Base-by-base conservation (phyloP, 1,140 invertebrate genomes). In the Caerostris extrusa region DNA sequence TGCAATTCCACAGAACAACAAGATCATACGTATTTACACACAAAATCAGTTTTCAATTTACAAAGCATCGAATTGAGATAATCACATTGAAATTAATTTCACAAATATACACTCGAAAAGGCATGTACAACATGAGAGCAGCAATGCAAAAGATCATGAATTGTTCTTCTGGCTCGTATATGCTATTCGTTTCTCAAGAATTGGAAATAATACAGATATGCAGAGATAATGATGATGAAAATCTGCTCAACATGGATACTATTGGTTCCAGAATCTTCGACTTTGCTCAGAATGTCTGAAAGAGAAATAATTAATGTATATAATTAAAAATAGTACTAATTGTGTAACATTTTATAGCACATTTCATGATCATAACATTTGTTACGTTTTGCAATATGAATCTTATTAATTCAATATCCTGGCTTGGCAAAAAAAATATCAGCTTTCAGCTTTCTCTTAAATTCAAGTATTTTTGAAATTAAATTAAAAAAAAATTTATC, bases 51-150 rank as follows among this genome's bases (percentile, higher is more conserved):
- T 83, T 57, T 56, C 14, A 19, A 83, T 83, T 83, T 83, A 83
- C 82, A 83, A 57, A 83, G 56, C 82, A 57, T 83, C 17, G 8
- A 83, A 83, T 83, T 17, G 7, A 50, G 71, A 77, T 64, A 34
- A 14, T 10, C 17, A 77, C 17, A 19, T n/a, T 83, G 56, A 83
- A 19, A 83, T 53, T 56, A 34, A 83, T 57, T 83, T 58, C 14
- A 58, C 57, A 83, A 83, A 58, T 83, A 58, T 83, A 50, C 57
- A 64, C 5, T 71, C 57, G 64, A 77, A 60, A 90, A 90, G 88
- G 88, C 88, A 90, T 90, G 7, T 90, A 90, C 88, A 90, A 14
- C 50, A 77, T 90, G 53, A 57, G 19, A 58, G 88, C 88, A 90
- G 67, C 64, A 77, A 77, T 90, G 88, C 88, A 90, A 19, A 7